A percentile compares a stretch with the other conserved stretches of the same genome.
phyloP scores from a whole-genome alignment of 2,888 invertebrate genomes.

The Copidosoma aretas region DNA sequence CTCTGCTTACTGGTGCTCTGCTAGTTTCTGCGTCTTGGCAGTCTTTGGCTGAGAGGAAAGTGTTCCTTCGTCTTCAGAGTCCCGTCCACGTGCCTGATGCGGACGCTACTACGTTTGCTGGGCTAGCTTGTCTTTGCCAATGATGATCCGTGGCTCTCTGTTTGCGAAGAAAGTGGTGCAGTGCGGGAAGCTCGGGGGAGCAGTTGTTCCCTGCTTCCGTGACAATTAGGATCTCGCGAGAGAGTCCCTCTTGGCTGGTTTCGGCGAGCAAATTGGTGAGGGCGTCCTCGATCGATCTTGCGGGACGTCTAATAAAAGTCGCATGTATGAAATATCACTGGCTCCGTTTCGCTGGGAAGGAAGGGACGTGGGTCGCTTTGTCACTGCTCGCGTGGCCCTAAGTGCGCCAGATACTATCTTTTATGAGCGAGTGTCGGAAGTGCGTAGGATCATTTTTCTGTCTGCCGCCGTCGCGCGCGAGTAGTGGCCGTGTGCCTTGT shows the following conservation, averaged over 20 bases:
- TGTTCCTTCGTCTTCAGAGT: too few relatives aligned
- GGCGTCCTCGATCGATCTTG: too few relatives aligned
- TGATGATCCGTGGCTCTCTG: too few relatives aligned
- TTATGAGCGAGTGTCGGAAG: constrained; percentile 5
- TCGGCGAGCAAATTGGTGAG: background rate
- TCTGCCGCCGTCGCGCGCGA: background rate
- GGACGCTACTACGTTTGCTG: too few relatives aligned
- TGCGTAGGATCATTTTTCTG: constrained; percentile 4
- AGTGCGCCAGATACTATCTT: background rate
- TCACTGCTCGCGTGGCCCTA: constrained; percentile 5
- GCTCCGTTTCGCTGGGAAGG: background rate
- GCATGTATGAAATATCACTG: background rate
- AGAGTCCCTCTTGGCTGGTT: background rate
- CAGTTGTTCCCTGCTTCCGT: too few relatives aligned
- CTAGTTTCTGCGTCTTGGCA: background rate
- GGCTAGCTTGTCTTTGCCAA: too few relatives aligned
- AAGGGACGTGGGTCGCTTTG: background rate
- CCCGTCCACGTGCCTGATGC: too few relatives aligned
- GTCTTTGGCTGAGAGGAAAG: too few relatives aligned
- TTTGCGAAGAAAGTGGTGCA: too few relatives aligned
- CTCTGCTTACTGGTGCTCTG: constrained; percentile 1
- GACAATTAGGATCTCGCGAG: background rate
- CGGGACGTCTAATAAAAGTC: background rate
- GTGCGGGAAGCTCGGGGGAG: too few relatives aligned
- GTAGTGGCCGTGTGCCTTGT: background rate